phyloP scores from a whole-genome alignment of 1,140 invertebrate genomes.

The Eurytemora carolleeae region DNA sequence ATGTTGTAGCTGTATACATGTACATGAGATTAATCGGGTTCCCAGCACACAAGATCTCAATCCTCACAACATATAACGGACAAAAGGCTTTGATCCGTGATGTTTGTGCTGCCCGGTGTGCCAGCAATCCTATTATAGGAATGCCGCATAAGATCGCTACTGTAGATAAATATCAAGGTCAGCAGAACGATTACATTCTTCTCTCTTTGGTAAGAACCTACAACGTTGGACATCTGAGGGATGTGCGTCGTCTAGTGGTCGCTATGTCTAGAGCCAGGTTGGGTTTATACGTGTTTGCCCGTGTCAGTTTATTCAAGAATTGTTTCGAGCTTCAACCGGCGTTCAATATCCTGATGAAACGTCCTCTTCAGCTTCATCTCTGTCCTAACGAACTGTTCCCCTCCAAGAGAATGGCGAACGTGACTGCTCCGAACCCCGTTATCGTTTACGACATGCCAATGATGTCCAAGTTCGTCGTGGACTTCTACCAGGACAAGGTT shows the following conservation, averaged over 20 bases:
- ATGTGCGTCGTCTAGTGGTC: conserved; percentile 86
- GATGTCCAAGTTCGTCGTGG: conserved; percentile 78
- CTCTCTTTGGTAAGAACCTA: conserved; percentile 85
- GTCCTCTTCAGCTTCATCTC: conserved; percentile 53
- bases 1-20: conserved; percentile 92
- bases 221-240: conserved; percentile 85
- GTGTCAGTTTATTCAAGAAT: conserved; percentile 76
- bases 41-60: conserved; percentile 91
- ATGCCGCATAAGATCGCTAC: conserved; percentile 79
- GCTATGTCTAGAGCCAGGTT: conserved; percentile 94
- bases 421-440: conserved; percentile 25
- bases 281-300: conserved; percentile 86
- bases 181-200: conserved; percentile 96
- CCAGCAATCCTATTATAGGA: conserved; percentile 88
- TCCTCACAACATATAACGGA: conserved; percentile 98
- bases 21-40: conserved; percentile 95
- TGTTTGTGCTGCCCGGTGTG: conserved; percentile 82
- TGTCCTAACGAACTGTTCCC: conserved; percentile 50
- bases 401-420: conserved; percentile 33
- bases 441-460: conserved; percentile 65
- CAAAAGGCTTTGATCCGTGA: conserved; percentile 94
- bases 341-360: conserved; percentile 55
- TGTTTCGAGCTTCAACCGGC: conserved; percentile 90
- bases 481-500: conserved; percentile 44
- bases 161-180: conserved; percentile 98